Evolutionary conservation across 2,888 invertebrate species (phyloP), one percentile per base, ranked within the genome.

Genomic region (Leptogaster cylindrica): DNA sequence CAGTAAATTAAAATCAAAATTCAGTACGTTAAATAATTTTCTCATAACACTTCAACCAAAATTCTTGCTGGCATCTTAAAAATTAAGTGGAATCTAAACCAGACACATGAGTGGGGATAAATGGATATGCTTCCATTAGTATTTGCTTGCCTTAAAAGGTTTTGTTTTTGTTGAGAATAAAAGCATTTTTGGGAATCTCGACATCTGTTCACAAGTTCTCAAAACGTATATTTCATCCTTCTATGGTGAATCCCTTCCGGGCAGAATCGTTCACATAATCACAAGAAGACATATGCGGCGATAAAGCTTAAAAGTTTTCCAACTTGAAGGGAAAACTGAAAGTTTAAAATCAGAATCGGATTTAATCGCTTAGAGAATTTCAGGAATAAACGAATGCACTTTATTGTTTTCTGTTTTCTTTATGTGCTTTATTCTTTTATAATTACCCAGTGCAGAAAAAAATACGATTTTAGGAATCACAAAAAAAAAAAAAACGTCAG

Each of bases 331-430:
- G 12, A 46, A 33, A 28, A 46, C 23, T 7, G 27, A 66, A 65
- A 66, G 61, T 68, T 68, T 20, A 51, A 68, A 68, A 68, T 51
- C 58, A 63, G 65, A 65, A 33, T n/a, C 39, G 66, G 44, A 39
- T 69, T 69, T 63, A 50, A 70, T 52, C 68, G 33, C 78, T 80
- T 65, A 65, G 28, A 18, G 61, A 65, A 67, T 61, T 68, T 65
- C 39, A 68, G 44, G 55, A 58, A 31, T 63, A 55, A 70, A n/a
- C n/a, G n/a, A n/a, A n/a, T n/a, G n/a, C n/a, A n/a, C n/a, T n/a
- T n/a, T n/a, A n/a, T n/a, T n/a, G n/a, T n/a, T n/a, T n/a, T n/a
- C n/a, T n/a, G n/a, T n/a, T n/a, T n/a, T n/a, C n/a, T n/a, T n/a
- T n/a, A n/a, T n/a, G 70, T 65, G 66, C 52, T 41, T 55, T 27